phyloP scores from a whole-genome alignment of 2,888 invertebrate genomes.

The Oligia fasciuncula region DNA sequence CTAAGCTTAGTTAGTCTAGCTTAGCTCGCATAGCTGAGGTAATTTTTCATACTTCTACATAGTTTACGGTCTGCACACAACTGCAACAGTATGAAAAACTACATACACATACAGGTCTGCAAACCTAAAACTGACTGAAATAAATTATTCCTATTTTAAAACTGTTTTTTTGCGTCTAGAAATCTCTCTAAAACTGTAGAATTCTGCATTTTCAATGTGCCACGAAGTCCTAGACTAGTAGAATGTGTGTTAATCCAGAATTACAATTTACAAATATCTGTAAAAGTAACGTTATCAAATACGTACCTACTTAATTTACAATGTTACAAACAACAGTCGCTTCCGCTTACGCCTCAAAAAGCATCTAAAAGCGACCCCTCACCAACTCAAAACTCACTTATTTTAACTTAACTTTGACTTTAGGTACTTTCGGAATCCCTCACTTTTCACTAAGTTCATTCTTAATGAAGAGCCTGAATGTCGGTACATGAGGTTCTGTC shows the following conservation, averaged over 20 bases:
- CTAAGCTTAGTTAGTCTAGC: no score
- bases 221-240: neutral
- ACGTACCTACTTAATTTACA: neutral
- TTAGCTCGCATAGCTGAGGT: no score
- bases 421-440: slow-evolving; percentile 78
- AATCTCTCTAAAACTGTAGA: neutral
- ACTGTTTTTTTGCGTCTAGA: neutral
- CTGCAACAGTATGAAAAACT: no score
- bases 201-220: neutral
- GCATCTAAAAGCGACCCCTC: slow-evolving; percentile 68
- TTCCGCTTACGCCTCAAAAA: slow-evolving; percentile 31
- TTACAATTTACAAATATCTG: neutral
- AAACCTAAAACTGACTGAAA: neutral
- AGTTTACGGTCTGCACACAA: no score
- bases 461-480: slow-evolving; percentile 74
- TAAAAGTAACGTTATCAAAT: neutral
- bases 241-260: neutral
- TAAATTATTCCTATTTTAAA: neutral
- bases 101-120: no score
- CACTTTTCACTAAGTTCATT: slow-evolving; percentile 79
- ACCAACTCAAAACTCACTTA: slow-evolving; percentile 86
- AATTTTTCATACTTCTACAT: no score
- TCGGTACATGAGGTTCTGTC: slow-evolving; percentile 56
- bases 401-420: slow-evolving; percentile 85
- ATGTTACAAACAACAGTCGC: slow-evolving; percentile 23